Evolutionary conservation across 2,888 invertebrate species (phyloP), one percentile per base, ranked within the genome.

Genomic region (Agapetus fuscipes): DNA sequence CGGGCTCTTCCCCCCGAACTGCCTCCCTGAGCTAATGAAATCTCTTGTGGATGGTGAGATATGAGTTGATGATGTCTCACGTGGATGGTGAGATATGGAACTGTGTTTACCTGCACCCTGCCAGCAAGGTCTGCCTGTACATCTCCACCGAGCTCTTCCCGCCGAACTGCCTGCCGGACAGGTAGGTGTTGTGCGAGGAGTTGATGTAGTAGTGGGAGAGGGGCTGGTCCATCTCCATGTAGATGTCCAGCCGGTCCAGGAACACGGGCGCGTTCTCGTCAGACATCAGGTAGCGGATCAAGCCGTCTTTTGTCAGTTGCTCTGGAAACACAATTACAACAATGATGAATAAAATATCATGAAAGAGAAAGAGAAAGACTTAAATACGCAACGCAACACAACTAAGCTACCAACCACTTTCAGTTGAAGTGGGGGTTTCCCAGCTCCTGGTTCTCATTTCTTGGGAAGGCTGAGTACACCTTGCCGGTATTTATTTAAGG

Each of bases 221-320:
- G 0, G 98, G 89, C 60, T 97, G 95, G 60, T 98, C 97, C 98
- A 99, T 97, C 50, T 98, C 97, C 88, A 87, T 88, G 57, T 94
- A 94, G 55, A 90, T 86, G 59, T 96, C 96, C 51, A 97, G 70
- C n/a, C 96, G 77, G 65, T 98, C 98, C 50, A 98, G 73, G 67
- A 98, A 98, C 48, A 99, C 97, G 0, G 98, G 97, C 0, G 97
- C 95, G 68, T 99, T 99, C 67, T 99, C 98, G 62, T 99, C 98
- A 0, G 97, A 97, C 95, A 99, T 98, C 50, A 98, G 76, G 70
- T 97, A 98, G 44, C 96, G 83, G 64, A 96, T 93, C 52, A 98
- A 79, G 25, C 97, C 97, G 63, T 97, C 96, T 62, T 95, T 84
- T 43, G 89, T 88, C 50, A 97, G 69, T 60, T 81, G 76, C 60